Percentiles rank a stretch among this genome's conserved stretches.
Conservation (phyloP, 2,888 invertebrate species). For the Sesia bembeciformis region DNA sequence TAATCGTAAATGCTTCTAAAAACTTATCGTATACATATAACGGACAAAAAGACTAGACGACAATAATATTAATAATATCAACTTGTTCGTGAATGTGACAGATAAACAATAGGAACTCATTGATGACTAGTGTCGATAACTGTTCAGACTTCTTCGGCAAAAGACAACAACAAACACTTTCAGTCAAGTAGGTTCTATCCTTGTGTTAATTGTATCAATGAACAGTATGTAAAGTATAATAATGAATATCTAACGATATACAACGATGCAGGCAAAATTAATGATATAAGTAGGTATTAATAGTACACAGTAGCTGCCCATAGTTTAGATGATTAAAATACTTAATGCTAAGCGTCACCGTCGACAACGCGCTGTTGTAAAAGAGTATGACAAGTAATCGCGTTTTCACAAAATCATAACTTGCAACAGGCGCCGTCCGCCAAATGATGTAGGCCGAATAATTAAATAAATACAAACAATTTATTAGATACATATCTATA, state of each 20-base stretch:
- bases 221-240: neutral
- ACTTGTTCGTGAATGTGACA: neutral
- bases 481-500: slow-evolving; percentile 35
- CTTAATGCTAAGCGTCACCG: slow-evolving; percentile 4
- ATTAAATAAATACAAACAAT: slow-evolving; percentile 41
- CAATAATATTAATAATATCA: no score
- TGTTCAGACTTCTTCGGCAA: neutral
- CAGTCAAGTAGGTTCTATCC: slow-evolving; percentile 12
- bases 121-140: slow-evolving; percentile 22
- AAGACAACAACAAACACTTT: neutral
- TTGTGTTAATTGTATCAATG: slow-evolving; percentile 31
- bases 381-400: slow-evolving; percentile 22
- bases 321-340: slow-evolving; percentile 23
- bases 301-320: slow-evolving; percentile 44
- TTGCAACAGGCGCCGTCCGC: neutral
- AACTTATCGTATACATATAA: no score
- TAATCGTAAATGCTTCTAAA: no score
- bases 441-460: slow-evolving; percentile 47
- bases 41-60: no score
- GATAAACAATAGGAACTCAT: slow-evolving; percentile 22
- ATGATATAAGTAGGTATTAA: neutral
- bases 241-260: neutral
- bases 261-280: neutral
- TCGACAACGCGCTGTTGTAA: slow-evolving; percentile 4
- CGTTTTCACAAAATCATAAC: neutral